A percentile compares a stretch with the other conserved stretches of the same genome.
Conservation (phyloP, 2,113 vertebrate species). For the Otocyon megalotis region DNA sequence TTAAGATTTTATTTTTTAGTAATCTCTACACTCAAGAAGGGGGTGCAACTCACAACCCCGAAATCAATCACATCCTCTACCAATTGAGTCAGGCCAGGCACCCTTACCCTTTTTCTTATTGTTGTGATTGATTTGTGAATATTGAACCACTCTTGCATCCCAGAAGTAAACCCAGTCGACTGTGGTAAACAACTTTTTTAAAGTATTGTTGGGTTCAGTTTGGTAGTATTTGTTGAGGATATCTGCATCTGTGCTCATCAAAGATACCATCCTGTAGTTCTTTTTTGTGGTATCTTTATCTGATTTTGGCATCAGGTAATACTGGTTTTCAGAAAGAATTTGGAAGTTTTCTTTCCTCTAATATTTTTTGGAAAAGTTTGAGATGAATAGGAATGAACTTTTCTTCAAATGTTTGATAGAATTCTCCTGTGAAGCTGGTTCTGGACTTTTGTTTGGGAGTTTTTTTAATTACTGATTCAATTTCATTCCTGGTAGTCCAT, state of each 20-base stretch:
- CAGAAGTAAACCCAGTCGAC: background rate
- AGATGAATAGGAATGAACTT: background rate
- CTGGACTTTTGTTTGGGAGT: background rate
- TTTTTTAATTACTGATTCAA: background rate
- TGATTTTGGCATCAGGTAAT: background rate
- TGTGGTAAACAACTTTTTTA: background rate
- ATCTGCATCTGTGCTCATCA: background rate
- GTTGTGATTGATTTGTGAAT: background rate
- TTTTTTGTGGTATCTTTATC: background rate
- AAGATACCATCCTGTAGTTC: background rate
- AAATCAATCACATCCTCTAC: background rate
- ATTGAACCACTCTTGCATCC: background rate
- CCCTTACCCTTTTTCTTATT: background rate
- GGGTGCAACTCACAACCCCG: background rate
- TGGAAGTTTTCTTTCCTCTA: background rate
- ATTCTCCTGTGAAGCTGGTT: background rate
- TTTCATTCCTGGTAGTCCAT: background rate
- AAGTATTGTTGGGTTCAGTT: background rate
- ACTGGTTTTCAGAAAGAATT: background rate
- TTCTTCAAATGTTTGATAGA: background rate
- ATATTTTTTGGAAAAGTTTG: background rate
- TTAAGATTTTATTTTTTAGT: background rate
- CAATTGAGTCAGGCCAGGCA: background rate
- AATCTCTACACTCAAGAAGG: background rate
- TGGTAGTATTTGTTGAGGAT: background rate